Conservation (phyloP, 2,888 invertebrate species). For the Neoaliturus tenellus region DNA sequence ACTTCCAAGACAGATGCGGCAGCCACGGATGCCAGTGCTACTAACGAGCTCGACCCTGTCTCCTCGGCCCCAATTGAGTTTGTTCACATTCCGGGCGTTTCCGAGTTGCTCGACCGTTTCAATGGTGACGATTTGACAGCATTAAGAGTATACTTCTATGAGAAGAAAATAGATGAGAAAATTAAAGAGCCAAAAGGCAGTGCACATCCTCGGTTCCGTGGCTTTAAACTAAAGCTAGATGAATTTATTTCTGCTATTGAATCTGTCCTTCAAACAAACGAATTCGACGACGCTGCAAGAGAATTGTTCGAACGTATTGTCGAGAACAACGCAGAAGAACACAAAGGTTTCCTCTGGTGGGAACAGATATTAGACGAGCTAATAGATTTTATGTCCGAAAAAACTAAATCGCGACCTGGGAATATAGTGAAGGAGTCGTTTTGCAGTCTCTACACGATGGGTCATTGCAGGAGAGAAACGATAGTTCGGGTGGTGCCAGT, state of each 20-base stretch:
- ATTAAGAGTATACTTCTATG: constrained; percentile 86
- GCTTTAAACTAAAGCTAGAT: constrained; percentile 69
- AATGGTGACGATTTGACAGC: constrained; percentile 89
- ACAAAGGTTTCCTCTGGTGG: constrained; percentile 70
- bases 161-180: constrained; percentile 41
- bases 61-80: background rate
- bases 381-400: constrained; percentile 68
- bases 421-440: constrained; percentile 58
- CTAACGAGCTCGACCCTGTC: background rate
- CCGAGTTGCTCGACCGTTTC: constrained; percentile 77
- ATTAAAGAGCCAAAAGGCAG: constrained; percentile 82
- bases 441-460: constrained; percentile 58
- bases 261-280: constrained; percentile 69
- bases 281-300: constrained; percentile 69
- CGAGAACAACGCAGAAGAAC: constrained; percentile 65
- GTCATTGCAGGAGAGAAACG: constrained; percentile 74
- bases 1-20: background rate
- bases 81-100: constrained; percentile 16
- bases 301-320: constrained; percentile 70
- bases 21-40: background rate
- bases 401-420: constrained; percentile 54
- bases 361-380: constrained; percentile 71
- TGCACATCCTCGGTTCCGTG: constrained; percentile 79
- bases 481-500: constrained; percentile 77
- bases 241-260: constrained; percentile 71